Evolutionary conservation across 2,113 vertebrate species (phyloP), one percentile per base, ranked within the genome.

Genomic region (Gulo gulo): DNA sequence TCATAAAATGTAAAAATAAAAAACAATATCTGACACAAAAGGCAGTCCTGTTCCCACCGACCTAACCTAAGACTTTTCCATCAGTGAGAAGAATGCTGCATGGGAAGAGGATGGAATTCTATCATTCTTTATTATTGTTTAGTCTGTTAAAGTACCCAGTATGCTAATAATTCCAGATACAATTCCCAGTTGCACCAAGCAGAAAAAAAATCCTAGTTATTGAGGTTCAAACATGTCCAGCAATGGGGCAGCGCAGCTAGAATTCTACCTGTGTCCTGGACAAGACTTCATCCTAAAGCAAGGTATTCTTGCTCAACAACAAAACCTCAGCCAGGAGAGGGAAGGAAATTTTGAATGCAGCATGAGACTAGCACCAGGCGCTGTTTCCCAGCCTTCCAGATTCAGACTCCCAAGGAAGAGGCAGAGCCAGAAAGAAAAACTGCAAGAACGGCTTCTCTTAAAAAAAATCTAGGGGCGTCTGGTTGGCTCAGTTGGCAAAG

Each of bases 1-100:
- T 93, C 74, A 84, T 47, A 93, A 83, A 93, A 90, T 36, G 14
- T 36, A 61, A 83, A 42, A 93, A 85, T 34, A 67, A 94, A 57
- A 97, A 63, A 63, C 0, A 7, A 9, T 18, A 36, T 39, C 59
- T 26, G n/a, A 93, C 39, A 87, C 61, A 50, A 74, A 20, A 59
- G n/a, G 55, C 7, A 87, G 24, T n/a, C 23, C 34, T 18, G 2
- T 45, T 29, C 18, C 80, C 45, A 83, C 20, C n/a, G 39, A 82
- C 47, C 34, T 79, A 76, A 80, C 7, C 1, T 0, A 86, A 45
- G 50, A 20, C 57, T 96, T 78, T 94, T 78, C 78, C 5, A 24
- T 15, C 36, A 26, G 50, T 47, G 21, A 39, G 67, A 73, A 57
- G 47, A 88, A 2, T 8, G 11, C 55, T 47, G 2, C 36, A 11